Conservation (phyloP, 1,140 invertebrate species). For the Lasioglossum albipes region DNA sequence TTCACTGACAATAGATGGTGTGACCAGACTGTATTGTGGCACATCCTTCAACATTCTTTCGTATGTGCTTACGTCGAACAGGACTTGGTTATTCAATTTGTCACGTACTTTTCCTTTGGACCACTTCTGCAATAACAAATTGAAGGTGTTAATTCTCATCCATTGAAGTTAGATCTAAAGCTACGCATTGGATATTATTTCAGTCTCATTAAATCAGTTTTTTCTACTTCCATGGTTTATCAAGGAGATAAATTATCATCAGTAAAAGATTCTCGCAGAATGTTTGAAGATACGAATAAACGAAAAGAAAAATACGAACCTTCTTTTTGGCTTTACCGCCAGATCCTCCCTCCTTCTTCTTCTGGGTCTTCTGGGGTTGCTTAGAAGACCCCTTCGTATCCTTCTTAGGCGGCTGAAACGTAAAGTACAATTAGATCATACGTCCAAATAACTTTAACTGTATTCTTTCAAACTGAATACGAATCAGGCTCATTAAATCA, state of each 20-base stretch:
- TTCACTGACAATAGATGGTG: conserved; percentile 99
- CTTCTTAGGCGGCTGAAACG: conserved; percentile 95
- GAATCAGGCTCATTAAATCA: conserved; percentile 74
- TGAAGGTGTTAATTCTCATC: not conserved
- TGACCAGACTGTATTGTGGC: conserved; percentile 98
- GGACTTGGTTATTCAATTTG: conserved; percentile 99
- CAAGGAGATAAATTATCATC: conserved; percentile 63
- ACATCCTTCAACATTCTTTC: conserved; percentile 99
- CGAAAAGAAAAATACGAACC: conserved; percentile 80
- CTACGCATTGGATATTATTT: conserved; percentile 65
- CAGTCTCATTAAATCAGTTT: conserved; percentile 84
- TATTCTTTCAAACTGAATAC: not conserved
- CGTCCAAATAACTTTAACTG: not conserved
- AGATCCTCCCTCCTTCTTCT: conserved; percentile 97
- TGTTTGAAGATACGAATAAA: not conserved
- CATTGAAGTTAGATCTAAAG: not conserved
- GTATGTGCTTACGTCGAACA: conserved; percentile 98
- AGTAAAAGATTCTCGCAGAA: conserved; percentile 29
- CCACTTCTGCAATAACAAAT: conserved; percentile 93
- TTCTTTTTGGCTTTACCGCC: conserved; percentile 99
- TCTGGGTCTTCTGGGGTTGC: conserved; percentile 95
- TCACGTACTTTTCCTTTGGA: conserved; percentile 99
- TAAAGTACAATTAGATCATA: conserved; percentile 52
- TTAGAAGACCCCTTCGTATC: conserved; percentile 94
- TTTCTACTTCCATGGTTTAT: conserved; percentile 78